phyloP scores from a whole-genome alignment of 1,140 invertebrate species.

The Bicyclus anynana region DNA sequence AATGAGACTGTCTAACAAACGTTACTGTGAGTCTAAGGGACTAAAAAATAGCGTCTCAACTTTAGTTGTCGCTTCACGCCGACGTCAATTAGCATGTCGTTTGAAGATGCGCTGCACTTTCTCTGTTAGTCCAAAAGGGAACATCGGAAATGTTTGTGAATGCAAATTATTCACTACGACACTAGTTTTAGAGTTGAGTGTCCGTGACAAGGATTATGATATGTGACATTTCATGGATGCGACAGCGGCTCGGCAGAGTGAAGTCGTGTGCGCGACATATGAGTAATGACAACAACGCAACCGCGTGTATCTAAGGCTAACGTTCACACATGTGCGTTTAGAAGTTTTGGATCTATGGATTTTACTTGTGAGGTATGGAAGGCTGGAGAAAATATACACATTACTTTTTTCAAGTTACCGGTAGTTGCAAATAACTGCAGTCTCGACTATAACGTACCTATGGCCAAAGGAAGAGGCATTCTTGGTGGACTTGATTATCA shows the following conservation, averaged over 20 bases:
- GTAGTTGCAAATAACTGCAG: too few relatives aligned
- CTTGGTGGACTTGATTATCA: too few relatives aligned
- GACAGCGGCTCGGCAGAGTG: constrained; percentile 44
- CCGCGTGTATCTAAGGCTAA: constrained; percentile 55
- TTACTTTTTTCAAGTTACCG: constrained; percentile 6
- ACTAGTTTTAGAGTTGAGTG: constrained; percentile 44
- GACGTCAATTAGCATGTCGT: constrained; percentile 72
- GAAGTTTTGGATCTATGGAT: constrained; percentile 37
- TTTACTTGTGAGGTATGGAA: constrained; percentile 65
- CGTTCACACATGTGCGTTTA: constrained; percentile 64
- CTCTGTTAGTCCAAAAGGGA: constrained; percentile 31
- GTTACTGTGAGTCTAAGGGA: constrained; percentile 32
- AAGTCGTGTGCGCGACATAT: constrained; percentile 71
- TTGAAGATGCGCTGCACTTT: constrained; percentile 60
- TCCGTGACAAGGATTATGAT: constrained; percentile 27
- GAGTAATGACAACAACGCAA: constrained; percentile 74
- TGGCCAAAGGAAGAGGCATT: too few relatives aligned
- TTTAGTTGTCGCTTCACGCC: constrained; percentile 54
- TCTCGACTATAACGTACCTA: too few relatives aligned
- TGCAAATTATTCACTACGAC: constrained; percentile 36
- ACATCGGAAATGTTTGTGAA: constrained; percentile 22
- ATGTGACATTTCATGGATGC: constrained; percentile 50
- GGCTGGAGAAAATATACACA: constrained; percentile 24
- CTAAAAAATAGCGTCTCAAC: constrained; percentile 49
- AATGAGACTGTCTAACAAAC: too few relatives aligned